Evolutionary conservation across 2,113 vertebrate species (phyloP).

Genomic region (Physeter macrocephalus): DNA sequence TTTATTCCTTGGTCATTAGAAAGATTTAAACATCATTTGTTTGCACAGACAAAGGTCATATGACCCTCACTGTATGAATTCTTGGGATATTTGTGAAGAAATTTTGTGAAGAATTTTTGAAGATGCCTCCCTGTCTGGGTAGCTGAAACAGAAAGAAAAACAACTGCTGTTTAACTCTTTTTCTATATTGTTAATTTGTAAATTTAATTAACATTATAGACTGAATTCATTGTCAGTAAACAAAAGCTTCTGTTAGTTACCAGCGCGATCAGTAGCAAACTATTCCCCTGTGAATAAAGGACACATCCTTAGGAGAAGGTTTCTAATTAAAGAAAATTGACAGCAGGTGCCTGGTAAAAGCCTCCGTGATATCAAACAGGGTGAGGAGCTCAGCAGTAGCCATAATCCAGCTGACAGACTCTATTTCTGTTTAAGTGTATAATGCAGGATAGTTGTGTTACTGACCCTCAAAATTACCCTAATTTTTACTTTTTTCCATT

Average conservation of each 20-base stretch:
- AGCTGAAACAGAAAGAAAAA: constrained; percentile 10
- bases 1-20: neutral
- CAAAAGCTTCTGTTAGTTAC: neutral
- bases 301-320: neutral
- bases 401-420: neutral
- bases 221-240: neutral
- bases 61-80: neutral
- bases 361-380: neutral
- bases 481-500: neutral
- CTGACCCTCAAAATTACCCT: constrained; percentile 28
- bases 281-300: neutral
- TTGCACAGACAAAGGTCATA: neutral
- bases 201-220: neutral
- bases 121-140: neutral
- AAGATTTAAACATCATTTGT: neutral
- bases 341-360: neutral
- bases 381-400: neutral
- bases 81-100: neutral
- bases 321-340: neutral
- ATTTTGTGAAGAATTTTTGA: constrained; percentile 38
- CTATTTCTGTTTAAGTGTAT: neutral
- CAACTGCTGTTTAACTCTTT: neutral
- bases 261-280: neutral
- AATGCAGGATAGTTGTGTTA: neutral
- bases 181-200: neutral